Evolutionary conservation across 2,888 invertebrate species (phyloP).

Genomic region (Girardia tigrina): DNA sequence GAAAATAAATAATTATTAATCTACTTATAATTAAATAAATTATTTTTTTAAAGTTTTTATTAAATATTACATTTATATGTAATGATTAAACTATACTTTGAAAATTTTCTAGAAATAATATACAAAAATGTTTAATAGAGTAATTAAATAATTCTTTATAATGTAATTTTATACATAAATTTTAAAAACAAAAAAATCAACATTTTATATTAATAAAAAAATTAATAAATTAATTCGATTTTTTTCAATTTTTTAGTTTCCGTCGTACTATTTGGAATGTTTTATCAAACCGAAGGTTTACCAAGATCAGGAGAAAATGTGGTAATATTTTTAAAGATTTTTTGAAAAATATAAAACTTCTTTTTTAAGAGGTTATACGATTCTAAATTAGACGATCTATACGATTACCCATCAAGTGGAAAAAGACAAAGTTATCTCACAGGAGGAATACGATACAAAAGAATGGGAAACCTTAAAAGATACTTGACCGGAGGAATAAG

Average conservation of each 20-base stretch:
- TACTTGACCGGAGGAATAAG: conserved; percentile 11
- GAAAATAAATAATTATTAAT: too few species aligned
- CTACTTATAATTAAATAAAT: too few species aligned
- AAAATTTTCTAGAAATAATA: neutral
- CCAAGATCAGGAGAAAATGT: neutral
- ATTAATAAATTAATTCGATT: neutral
- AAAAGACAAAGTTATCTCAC: neutral
- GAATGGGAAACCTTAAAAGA: neutral
- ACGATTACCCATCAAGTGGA: neutral
- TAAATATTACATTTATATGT: too few species aligned
- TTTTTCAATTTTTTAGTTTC: neutral
- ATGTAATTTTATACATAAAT: too few species aligned
- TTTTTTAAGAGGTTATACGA: neutral
- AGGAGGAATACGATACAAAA: neutral
- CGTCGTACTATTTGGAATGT: neutral
- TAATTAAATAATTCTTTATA: too few species aligned
- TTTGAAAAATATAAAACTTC: neutral
- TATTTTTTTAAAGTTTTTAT: too few species aligned
- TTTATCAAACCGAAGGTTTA: neutral
- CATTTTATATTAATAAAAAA: neutral
- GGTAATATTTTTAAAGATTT: neutral
- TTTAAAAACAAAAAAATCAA: too few species aligned
- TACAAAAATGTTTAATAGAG: too few species aligned
- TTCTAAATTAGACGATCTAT: neutral
- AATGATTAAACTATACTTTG: neutral